Evolutionary conservation across 2,797 vertebrate genomes (phyloP).

Genomic region (Enteromius afrohamiltoni): DNA sequence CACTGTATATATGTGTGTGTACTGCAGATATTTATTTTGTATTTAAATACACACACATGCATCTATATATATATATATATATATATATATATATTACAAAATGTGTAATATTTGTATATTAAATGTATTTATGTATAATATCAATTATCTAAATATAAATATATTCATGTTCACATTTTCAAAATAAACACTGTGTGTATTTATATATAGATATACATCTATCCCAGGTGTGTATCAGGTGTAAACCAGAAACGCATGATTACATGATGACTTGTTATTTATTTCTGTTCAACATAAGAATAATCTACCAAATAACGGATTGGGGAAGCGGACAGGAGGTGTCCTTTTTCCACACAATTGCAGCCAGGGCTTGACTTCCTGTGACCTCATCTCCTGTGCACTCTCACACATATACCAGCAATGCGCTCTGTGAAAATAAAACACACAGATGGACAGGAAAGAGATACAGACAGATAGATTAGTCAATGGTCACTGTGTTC

Average conservation of each 20-base stretch:
- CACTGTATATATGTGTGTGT: too few species aligned
- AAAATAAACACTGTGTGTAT: too few species aligned
- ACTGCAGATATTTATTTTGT: too few species aligned
- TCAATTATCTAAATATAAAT: too few species aligned
- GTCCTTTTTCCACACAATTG: conserved; percentile 26
- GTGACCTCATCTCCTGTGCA: conserved; percentile 46
- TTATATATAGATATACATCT: too few species aligned
- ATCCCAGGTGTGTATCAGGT: background rate
- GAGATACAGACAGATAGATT: conserved; percentile 6
- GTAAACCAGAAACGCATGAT: background rate
- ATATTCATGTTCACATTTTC: too few species aligned
- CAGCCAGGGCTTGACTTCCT: conserved; percentile 30
- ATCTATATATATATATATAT: too few species aligned
- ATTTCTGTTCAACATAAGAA: background rate
- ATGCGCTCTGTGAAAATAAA: conserved; percentile 26
- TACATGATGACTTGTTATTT: background rate
- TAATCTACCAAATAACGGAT: background rate
- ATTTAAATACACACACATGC: too few species aligned
- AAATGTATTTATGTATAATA: too few species aligned
- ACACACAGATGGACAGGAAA: conserved; percentile 4
- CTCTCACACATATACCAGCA: conserved; percentile 29
- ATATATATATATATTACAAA: too few species aligned
- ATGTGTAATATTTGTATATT: too few species aligned
- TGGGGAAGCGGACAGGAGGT: conserved; percentile 3
- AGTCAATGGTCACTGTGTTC: background rate